Evolutionary conservation across 1,140 invertebrate species (phyloP).

Genomic region (Lepidurus packardi): DNA sequence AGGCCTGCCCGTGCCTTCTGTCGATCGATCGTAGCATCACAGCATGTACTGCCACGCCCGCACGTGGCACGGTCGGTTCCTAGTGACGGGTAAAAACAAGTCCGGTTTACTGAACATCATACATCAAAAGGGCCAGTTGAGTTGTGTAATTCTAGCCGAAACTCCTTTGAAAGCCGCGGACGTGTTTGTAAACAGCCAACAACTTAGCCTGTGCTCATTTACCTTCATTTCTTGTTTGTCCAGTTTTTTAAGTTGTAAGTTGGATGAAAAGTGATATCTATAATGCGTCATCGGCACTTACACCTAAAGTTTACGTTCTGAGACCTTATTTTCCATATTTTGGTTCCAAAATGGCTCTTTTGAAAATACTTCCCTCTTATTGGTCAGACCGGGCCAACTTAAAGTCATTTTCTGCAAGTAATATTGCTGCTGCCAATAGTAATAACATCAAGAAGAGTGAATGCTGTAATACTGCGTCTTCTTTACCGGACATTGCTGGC

Average conservation of each 20-base stretch:
- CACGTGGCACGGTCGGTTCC: neutral
- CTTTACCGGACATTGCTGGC: too few relatives aligned
- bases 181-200: conserved; percentile 7
- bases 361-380: neutral
- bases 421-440: neutral
- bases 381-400: neutral
- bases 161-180: neutral
- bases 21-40: neutral
- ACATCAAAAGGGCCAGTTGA: neutral
- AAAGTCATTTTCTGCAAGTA: neutral
- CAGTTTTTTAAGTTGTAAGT: too few relatives aligned
- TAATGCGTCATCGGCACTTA: too few relatives aligned
- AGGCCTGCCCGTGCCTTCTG: neutral
- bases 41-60: neutral
- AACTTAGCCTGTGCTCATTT: neutral
- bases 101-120: neutral
- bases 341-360: neutral
- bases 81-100: neutral
- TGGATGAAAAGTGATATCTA: too few relatives aligned
- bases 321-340: neutral
- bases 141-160: neutral
- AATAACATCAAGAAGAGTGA: neutral
- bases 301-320: too few relatives aligned
- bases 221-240: too few relatives aligned
- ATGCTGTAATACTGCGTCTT: neutral